Evolutionary conservation across 2,888 invertebrate genomes (phyloP).

Genomic region (Epirrita christyi): DNA sequence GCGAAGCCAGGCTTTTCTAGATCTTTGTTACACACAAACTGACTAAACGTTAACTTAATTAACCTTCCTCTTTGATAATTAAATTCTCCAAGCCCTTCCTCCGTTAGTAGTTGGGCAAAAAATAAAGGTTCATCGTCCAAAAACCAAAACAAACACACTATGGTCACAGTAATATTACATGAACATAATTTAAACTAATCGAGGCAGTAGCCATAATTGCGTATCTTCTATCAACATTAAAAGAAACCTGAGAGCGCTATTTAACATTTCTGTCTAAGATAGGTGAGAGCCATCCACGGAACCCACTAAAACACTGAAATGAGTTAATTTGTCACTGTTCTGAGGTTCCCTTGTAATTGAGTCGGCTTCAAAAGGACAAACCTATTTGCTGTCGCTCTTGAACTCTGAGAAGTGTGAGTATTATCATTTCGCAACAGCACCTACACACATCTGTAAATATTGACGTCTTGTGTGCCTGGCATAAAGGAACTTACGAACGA

Average conservation of each 20-base stretch:
- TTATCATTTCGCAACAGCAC: constrained; percentile 20
- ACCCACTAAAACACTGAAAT: constrained; percentile 24
- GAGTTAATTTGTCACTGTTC: constrained; percentile 26
- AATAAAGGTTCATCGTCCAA: neutral
- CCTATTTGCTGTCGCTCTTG: constrained; percentile 6
- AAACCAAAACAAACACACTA: neutral
- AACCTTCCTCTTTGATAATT: no score
- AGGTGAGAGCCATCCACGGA: constrained; percentile 9
- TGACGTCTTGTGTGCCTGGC: constrained; percentile 19
- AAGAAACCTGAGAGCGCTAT: constrained; percentile 18
- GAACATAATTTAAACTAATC: constrained; percentile 7
- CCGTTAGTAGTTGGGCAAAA: neutral
- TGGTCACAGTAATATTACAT: neutral
- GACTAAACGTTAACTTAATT: no score
- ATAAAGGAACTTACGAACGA: constrained; percentile 61
- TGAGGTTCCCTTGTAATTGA: constrained; percentile 12
- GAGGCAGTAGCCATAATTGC: constrained; percentile 1
- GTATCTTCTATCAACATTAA: constrained; percentile 19
- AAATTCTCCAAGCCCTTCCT: no score
- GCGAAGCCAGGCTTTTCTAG: no score
- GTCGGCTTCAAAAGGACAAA: constrained; percentile 2
- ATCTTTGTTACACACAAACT: no score
- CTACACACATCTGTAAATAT: constrained; percentile 22
- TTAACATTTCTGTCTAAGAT: constrained; percentile 13
- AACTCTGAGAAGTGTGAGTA: constrained; percentile 7